Base-by-base conservation (phyloP, 2,113 vertebrate species). In the Apteryx owenii region DNA sequence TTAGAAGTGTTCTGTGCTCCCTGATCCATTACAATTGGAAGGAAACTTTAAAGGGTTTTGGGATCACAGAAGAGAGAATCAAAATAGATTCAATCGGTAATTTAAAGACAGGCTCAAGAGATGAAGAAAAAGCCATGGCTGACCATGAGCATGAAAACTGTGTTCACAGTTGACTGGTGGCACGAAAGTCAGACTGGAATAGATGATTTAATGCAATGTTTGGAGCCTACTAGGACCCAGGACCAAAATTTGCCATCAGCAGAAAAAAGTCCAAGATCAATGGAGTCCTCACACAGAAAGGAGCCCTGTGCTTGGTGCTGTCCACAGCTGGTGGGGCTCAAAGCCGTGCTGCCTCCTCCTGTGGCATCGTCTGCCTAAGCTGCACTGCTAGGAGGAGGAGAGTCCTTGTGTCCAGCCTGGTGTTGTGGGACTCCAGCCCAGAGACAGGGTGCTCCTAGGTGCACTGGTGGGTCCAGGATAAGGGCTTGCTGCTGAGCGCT, bases 41-140 rank as follows among this genome's bases (percentile, higher is more conserved):
- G 23, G 13, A 84, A 81, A 90, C 11, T n/a, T 68, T 36, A 48
- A 5, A 70, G 44, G 29, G 28, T 40, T 94, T 84, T 81, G 19
- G 26, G 26, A 72, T 79, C 51, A 56, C 51, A 48, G 51, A 71
- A 81, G 6, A 31, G 19, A 64, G 29, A 94, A 61, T 72, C 17
- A 56, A 75, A 86, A 12, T 33, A 77, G 50, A 79, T 81, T 77
- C 33, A 76, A 61, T 53, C 53, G 70, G 36, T 73, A 95, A 53
- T 72, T 92, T 92, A 85, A 84, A 89, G 42, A n/a, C 65, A 82
- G 6, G 26, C 69, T 95, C 95, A 23, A 87, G 54, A 82, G 53
- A 17, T n/a, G 77, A 86, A 94, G 26, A 29, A 87, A 85, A 89
- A 85, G 51, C 5, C 7, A 5, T n/a, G 61, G 38, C 53, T 86